Conservation (phyloP, 2,888 invertebrate genomes). For the Agrochola macilenta region DNA sequence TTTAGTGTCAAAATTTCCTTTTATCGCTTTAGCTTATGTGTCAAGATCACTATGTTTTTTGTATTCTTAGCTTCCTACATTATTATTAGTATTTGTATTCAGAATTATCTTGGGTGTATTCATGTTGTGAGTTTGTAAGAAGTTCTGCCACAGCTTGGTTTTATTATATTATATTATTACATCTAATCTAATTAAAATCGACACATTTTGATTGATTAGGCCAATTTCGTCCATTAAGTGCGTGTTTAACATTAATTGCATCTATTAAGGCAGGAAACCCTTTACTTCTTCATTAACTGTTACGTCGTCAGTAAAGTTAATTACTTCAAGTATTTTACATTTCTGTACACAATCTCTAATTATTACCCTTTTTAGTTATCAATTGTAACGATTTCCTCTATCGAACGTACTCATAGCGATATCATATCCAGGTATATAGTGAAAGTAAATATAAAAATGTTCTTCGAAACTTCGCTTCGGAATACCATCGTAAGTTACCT, state of each 20-base stretch:
- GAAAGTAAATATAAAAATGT: constrained; percentile 37
- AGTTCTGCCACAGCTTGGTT: background rate
- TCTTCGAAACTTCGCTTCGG: constrained; percentile 18
- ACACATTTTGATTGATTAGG: constrained; percentile 34
- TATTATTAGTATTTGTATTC: background rate
- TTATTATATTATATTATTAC: no score
- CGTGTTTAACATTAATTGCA: constrained; percentile 32
- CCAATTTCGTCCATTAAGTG: constrained; percentile 24
- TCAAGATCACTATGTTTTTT: background rate
- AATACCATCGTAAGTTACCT: constrained; percentile 43
- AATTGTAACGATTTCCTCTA: constrained; percentile 34
- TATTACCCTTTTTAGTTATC: constrained; percentile 4
- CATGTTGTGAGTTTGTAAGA: background rate
- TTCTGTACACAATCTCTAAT: constrained; percentile 8
- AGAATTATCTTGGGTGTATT: background rate
- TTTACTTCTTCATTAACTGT: constrained; percentile 35
- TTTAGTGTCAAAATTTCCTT: background rate
- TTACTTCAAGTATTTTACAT: constrained; percentile 17
- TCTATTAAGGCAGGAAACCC: constrained; percentile 23
- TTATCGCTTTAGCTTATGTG: background rate
- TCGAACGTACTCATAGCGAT: constrained; percentile 2
- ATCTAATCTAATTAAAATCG: background rate
- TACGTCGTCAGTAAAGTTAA: constrained; percentile 1
- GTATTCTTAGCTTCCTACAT: background rate
- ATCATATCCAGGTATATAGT: constrained; percentile 27